Evolutionary conservation across 2,797 vertebrate genomes (phyloP), one percentile per base, ranked within the genome.

Genomic region (Darevskia nairensis): DNA sequence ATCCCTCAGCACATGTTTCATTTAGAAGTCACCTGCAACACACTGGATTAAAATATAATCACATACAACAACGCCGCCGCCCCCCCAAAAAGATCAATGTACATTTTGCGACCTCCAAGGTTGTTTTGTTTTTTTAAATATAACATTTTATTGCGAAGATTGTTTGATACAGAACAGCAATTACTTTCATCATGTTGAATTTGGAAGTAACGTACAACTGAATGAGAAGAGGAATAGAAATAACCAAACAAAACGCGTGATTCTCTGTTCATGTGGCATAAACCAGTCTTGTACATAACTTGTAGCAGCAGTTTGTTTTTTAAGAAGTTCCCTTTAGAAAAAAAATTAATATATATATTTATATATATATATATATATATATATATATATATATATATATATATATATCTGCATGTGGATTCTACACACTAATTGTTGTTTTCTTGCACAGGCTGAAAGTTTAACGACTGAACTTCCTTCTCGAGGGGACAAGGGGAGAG

Each of bases 91-190:
- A 95, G 41, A 94, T 90, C 84, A 88, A 92, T 0, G 29, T 13
- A 89, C 61, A 81, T 87, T 91, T 6, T 32, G 82, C 90, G 92
- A 95, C 87, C 88, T 92, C 11, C 88, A 79, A 32, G 19, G n/a
- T 29, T 61, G 3, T 74, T 64, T 2, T 93, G 6, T 96, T 97
- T 97, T 96, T 97, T 97, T 96, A 96, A 97, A 97, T 97, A 97
- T 96, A 96, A 96, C 96, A 96, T 97, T 99, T 98, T 99, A 99
- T 99, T 99, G 98, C 98, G 98, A 98, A 98, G 98, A 97, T 97
- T 98, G 97, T 97, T 98, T 98, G 97, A 98, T 98, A 98, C 97
- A 98, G 97, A 98, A 98, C 97, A 98, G 97, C 96, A 96, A 55
- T 97, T 96, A 96, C 95, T 96, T 96, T 97, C 94, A 97, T 97